Evolutionary conservation across 2,113 vertebrate genomes (phyloP), one percentile per base, ranked within the genome.

Genomic region (Trogon surrucura): DNA sequence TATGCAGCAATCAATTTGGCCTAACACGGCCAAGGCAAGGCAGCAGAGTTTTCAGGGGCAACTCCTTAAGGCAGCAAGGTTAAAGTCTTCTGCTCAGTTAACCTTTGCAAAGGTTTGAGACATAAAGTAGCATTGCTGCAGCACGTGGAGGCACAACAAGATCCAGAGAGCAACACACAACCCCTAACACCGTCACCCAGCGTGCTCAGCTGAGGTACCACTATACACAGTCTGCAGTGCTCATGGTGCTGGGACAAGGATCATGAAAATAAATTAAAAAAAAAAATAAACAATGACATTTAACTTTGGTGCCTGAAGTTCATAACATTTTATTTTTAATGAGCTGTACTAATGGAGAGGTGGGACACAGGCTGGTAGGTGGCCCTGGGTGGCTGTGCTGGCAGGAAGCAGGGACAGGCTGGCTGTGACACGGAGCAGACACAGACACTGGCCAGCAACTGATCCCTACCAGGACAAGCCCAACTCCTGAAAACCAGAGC

Each of bases 391-490:
- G 5, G 13, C 50, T 7, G n/a, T 2, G 20, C 9, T 1, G 58
- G 34, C 50, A 8, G 26, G 44, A 66, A 73, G 38, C 14, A 5
- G 7, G 23, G 45, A 18, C 45, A 18, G 45, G 16, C 16, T 47
- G 45, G n/a, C 3, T 1, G 6, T 2, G 4, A 30, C 65, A 70
- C 15, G 9, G 6, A 13, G 30, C 5, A 1, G 5, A 11, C 56
- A 14, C 8, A 5, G 22, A 23, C 36, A 10, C 56, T 6, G 25
- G 26, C 27, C 30, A 44, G n/a, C 6, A 5, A 29, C 44, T 3
- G 11, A 30, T 10, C 16, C 47, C 54, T 64, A 34, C 45, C n/a
- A 38, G 29, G 11, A 44, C 36, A 10, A 80, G 25, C 13, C 22
- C 6, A 10, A 2, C 25, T 45, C 27, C 73, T 32, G 11, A 53